phyloP scores from a whole-genome alignment of 2,113 vertebrate species.

The Motacilla alba region DNA sequence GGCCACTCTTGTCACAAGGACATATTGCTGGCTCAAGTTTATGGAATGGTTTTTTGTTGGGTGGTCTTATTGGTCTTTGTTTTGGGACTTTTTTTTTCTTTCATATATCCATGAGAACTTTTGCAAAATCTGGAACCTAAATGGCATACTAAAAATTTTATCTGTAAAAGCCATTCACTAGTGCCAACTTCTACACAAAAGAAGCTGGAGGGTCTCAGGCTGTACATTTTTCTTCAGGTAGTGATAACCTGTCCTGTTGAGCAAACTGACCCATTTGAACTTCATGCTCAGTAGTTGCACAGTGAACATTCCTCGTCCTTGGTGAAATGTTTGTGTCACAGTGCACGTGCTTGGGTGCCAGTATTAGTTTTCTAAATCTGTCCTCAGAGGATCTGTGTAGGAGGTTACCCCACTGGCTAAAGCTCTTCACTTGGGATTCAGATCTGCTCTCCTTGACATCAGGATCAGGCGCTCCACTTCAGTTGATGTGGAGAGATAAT shows the following conservation, averaged over 20 bases:
- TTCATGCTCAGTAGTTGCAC: not conserved
- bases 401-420: conserved; percentile 7
- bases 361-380: not conserved
- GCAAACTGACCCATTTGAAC: not conserved
- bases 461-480: conserved; percentile 4
- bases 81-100: not conserved
- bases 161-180: not conserved
- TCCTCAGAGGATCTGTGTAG: not conserved
- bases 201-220: not conserved
- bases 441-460: not conserved
- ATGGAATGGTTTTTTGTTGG: fast-evolving
- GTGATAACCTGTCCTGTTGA: not conserved
- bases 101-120: not conserved
- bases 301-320: not conserved
- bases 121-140: not conserved
- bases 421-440: not conserved
- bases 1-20: not conserved
- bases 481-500: conserved; percentile 70
- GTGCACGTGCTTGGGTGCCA: not conserved
- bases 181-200: not conserved
- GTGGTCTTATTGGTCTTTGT: not conserved
- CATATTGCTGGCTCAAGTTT: not conserved
- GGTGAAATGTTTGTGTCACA: not conserved
- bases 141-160: not conserved
- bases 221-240: not conserved